Evolutionary conservation across 1,140 invertebrate species (phyloP).

Genomic region (Dreissena polymorpha): DNA sequence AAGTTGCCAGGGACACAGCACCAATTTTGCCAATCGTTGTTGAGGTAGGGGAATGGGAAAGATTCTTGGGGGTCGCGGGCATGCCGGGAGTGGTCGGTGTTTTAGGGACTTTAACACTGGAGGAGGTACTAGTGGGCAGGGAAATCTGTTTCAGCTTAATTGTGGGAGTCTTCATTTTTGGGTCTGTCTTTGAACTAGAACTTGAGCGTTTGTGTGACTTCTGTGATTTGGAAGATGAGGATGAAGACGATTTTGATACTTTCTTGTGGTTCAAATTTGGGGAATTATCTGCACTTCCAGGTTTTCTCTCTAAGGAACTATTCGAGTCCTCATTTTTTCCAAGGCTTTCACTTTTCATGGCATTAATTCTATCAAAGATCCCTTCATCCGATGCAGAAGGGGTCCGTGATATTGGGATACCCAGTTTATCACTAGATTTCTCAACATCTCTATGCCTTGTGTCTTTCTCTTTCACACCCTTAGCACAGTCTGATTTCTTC

Average conservation of each 20-base stretch:
- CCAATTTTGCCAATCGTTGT: constrained; percentile 64
- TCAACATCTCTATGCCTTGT: constrained; percentile 18
- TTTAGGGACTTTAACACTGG: constrained; percentile 57
- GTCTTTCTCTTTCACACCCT: constrained; percentile 36
- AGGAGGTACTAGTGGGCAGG: constrained; percentile 69
- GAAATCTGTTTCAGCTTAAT: constrained; percentile 77
- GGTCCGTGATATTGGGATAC: constrained; percentile 42
- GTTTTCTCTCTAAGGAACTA: constrained; percentile 13
- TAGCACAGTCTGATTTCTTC: constrained; percentile 2
- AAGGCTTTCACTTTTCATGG: constrained; percentile 52
- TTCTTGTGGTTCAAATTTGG: constrained; percentile 22
- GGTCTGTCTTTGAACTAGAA: constrained; percentile 69
- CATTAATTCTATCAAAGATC: constrained; percentile 54
- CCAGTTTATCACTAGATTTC: constrained; percentile 33
- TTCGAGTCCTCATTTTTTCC: constrained; percentile 11
- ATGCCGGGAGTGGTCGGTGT: constrained; percentile 57
- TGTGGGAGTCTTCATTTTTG: constrained; percentile 76
- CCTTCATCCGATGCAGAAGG: constrained; percentile 55
- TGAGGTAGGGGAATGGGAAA: constrained; percentile 79
- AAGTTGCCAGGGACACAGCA: constrained; percentile 61
- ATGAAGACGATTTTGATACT: constrained; percentile 40
- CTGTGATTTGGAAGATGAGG: constrained; percentile 51
- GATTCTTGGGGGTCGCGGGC: constrained; percentile 51
- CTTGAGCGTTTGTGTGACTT: constrained; percentile 66
- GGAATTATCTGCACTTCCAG: background rate